Percentiles rank a stretch among this genome's conserved stretches.
Conservation (phyloP, 2,113 vertebrate genomes). For the Ploceus nigricollis region DNA sequence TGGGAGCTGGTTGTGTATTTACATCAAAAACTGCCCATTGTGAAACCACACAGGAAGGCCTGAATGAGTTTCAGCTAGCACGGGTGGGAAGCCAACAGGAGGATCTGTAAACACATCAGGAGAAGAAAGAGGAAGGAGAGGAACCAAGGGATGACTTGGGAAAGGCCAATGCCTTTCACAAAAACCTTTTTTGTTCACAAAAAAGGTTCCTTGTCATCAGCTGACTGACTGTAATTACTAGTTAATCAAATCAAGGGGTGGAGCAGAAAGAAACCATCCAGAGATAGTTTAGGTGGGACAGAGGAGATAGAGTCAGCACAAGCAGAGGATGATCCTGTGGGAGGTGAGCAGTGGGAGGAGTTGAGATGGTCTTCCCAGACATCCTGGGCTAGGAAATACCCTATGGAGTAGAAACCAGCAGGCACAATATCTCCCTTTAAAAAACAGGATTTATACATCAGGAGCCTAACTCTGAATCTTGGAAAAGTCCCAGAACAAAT, state of each 20-base stretch:
- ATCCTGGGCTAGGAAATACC: not conserved
- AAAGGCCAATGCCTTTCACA: not conserved
- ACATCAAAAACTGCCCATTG: not conserved
- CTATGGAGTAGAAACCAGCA: rapidly evolving
- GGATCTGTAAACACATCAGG: not conserved
- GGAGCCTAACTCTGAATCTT: not conserved
- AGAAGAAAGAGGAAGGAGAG: constrained; percentile 1
- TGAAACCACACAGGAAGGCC: not conserved
- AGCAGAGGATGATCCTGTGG: rapidly evolving
- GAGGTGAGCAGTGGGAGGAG: not conserved
- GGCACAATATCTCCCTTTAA: not conserved
- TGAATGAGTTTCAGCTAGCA: not conserved
- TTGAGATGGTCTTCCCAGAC: not conserved
- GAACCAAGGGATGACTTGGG: not conserved
- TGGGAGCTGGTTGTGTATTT: not conserved
- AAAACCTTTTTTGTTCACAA: not conserved
- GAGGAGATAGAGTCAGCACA: not conserved
- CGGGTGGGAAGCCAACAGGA: not conserved
- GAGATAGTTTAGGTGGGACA: not conserved
- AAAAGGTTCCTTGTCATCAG: not conserved
- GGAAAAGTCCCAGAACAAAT: not conserved
- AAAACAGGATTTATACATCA: not conserved
- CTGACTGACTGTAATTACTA: not conserved
- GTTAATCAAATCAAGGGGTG: not conserved
- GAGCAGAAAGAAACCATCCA: not conserved